Conservation (phyloP, 2,888 invertebrate genomes). For the Polymixis flavicincta region DNA sequence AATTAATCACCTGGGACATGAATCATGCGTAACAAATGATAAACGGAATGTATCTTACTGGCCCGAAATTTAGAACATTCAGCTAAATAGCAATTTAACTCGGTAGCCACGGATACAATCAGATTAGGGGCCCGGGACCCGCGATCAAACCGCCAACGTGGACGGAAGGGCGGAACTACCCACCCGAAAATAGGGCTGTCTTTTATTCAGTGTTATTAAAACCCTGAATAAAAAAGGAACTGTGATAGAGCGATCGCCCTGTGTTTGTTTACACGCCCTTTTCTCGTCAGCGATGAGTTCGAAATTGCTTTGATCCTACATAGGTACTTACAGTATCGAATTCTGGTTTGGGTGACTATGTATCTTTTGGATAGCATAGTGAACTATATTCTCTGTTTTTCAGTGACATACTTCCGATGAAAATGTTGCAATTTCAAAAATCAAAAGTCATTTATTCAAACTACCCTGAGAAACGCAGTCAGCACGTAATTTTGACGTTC, state of each 20-base stretch:
- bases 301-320: constrained; percentile 43
- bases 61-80: constrained; percentile 46
- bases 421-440: neutral
- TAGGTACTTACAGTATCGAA: neutral
- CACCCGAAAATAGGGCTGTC: constrained; percentile 40
- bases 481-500: too few species aligned
- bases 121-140: constrained; percentile 40
- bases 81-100: constrained; percentile 60
- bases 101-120: constrained; percentile 49
- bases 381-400: neutral
- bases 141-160: constrained; percentile 37
- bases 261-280: constrained; percentile 43
- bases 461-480: too few species aligned
- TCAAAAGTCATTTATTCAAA: too few species aligned
- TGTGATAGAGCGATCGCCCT: neutral
- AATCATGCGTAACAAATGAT: constrained; percentile 37
- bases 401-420: neutral
- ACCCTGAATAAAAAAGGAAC: constrained; percentile 26
- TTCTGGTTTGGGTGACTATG: neutral
- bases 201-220: constrained; percentile 31
- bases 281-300: constrained; percentile 11
- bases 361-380: neutral
- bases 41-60: constrained; percentile 27
- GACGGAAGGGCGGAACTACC: constrained; percentile 15
- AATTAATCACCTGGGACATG: constrained; percentile 11